A percentile compares a stretch with the other conserved stretches of the same genome.
Evolutionary conservation across 2,797 vertebrate species (phyloP).

Genomic region (Mus spretus): DNA sequence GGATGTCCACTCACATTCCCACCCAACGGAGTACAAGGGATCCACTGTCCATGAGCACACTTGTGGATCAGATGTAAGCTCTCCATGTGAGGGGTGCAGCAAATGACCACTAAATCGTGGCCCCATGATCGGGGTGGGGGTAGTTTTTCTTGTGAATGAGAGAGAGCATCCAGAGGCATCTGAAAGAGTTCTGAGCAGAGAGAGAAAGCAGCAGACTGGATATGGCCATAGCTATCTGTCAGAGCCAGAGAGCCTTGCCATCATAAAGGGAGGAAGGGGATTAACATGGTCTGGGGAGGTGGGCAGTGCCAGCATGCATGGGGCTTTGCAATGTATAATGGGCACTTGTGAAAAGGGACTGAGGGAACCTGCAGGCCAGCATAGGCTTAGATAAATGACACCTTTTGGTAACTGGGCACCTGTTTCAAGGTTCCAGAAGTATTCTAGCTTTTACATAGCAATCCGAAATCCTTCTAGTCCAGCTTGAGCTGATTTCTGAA

Average conservation of each 20-base stretch:
- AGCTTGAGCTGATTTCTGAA: not conserved
- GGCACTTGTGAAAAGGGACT: not conserved
- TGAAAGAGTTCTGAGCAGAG: not conserved
- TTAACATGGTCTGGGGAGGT: not conserved
- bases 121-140: not conserved
- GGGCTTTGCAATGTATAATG: not conserved
- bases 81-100: not conserved
- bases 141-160: not conserved
- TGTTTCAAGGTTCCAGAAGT: not conserved
- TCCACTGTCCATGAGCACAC: not conserved
- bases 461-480: not conserved
- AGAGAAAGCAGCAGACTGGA: not conserved
- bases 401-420: not conserved
- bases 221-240: not conserved
- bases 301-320: not conserved
- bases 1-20: not conserved
- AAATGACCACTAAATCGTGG: not conserved
- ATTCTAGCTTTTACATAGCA: too few relatives aligned
- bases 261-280: not conserved
- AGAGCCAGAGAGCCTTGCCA: not conserved
- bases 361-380: not conserved
- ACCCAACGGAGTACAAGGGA: not conserved
- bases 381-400: not conserved
- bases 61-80: not conserved
- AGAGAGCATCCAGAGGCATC: not conserved